Base-by-base conservation (phyloP, 2,797 vertebrate species). In the Epinephelus coioides region DNA sequence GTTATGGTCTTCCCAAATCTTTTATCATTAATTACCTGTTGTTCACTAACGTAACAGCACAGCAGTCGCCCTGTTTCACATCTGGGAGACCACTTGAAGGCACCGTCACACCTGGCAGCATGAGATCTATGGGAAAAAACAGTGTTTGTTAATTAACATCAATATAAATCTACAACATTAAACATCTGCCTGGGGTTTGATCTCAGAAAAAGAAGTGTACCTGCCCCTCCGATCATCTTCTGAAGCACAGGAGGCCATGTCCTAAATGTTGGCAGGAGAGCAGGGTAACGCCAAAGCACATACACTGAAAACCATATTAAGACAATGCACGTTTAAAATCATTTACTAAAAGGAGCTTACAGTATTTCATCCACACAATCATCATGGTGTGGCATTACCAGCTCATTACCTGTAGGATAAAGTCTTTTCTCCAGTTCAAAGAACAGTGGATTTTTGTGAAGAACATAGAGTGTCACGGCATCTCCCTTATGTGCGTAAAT, bases 171-270 rank as follows among this genome's bases (percentile, higher is more conserved):
- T 44, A 27, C 43, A 59, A 25, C 11, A 40, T 23, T 27, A 23
- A 55, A 43, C 25, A 53, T 64, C 1, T 69, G 10, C 57, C 19
- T 6, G 21, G 2, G 10, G 59, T 1, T 71, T 12, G 17, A 49
- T 53, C 4, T 38, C 3, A 17, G 2, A 61, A 64, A 51, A 76
- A 74, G 4, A 59, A 67, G 3, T 19, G 1, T 95, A 98, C 98
- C 98, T 96, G 98, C 98, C 73, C 98, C 98, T 56, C 98, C 97
- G 3, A 92, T 91, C 81, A 99, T 88, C 83, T 98, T 99, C 89
- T 98, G 95, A 0, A 99, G 89, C 63, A 99, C 98, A 14, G 94
- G 94, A 63, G 96, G 95, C 98, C 98, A 99, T 57, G 98, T 99
- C 27, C 91, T 93, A 79, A 99, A 97, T 2, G 94, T 85, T 72